Base-by-base conservation (phyloP, 2,113 vertebrate genomes). In the Ageneiosus marmoratus region DNA sequence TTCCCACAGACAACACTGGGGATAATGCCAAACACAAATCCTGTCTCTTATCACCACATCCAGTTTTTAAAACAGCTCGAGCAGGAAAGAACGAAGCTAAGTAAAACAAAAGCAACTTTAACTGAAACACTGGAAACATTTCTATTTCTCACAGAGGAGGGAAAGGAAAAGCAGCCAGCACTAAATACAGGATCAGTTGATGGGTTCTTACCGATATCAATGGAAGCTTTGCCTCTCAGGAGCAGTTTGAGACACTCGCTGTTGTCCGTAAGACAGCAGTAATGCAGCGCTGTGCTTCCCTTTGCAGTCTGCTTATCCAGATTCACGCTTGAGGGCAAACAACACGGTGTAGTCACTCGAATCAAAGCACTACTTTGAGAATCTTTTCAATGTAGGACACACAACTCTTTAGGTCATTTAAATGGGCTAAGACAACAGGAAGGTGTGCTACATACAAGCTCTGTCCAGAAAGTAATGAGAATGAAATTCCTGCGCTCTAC, bases 261-360 rank as follows among this genome's bases (percentile, higher is more conserved):
- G 62, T 98, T 98, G 95, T 99, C 98, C 0, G 97, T 99, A 91
- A 99, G 95, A 85, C 98, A 99, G 95, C 98, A 99, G 89, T 99
- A 99, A 88, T 99, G 98, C 85, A 99, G 93, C 32, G 97, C 97
- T 0, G 97, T 97, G 93, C 98, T 99, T 88, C 98, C 98, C 92
- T 96, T 99, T 65, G 93, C 94, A 0, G 98, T 99, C 90, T 98
- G 98, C 84, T 96, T 99, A 75, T 99, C 98, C 91, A 99, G 91
- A 90, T 99, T 99, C 89, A 97, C 94, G 73, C 98, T 99, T 88
- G 32, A 76, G 79, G 37, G 55, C 29, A 81, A 29, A 74, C 27
- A 27, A 44, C n/a, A 67, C 10, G 24, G 60, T 51, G 77, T 16
- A 44, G 60, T 58, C 6, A 62, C 13, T n/a, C 20, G 16, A 9